phyloP scores from a whole-genome alignment of 37 sponge, comb jelly and placozoan species.

The Theonella swinhoei region DNA sequence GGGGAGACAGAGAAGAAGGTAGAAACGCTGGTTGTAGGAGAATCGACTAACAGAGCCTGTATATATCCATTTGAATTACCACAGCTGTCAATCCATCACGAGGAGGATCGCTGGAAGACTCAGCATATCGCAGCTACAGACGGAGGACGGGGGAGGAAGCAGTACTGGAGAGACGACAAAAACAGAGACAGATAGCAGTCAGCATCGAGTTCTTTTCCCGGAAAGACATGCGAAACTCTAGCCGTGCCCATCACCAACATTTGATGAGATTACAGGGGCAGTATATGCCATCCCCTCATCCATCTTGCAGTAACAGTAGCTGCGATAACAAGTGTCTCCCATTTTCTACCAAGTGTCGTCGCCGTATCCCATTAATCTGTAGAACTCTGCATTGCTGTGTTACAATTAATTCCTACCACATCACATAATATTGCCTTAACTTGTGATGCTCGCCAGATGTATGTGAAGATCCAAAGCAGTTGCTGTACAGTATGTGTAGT shows the following conservation, averaged over 20 bases:
- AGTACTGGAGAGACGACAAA: constrained; percentile 42
- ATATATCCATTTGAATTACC: too few species aligned
- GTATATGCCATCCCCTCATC: background rate
- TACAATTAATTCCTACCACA: background rate
- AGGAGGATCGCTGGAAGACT: constrained; percentile 26
- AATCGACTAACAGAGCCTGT: too few species aligned
- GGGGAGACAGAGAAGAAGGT: constrained; percentile 38
- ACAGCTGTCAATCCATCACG: constrained; percentile 28
- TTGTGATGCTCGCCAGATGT: constrained; percentile 30
- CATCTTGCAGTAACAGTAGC: constrained; percentile 8
- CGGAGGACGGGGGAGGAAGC: constrained; percentile 59
- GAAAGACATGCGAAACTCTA: background rate
- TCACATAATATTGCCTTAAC: background rate
- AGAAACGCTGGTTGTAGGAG: background rate
- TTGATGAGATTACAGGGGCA: constrained; percentile 42
- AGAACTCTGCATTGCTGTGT: too few species aligned
- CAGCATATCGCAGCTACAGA: constrained; percentile 48
- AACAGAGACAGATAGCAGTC: constrained; percentile 39
- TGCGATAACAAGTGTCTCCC: constrained; percentile 45
- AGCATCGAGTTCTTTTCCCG: constrained; percentile 36
- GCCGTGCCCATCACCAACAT: constrained; percentile 54
- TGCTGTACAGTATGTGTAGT: constrained; percentile 53
- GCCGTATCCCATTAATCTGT: constrained; percentile 47
- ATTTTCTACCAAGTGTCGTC: constrained; percentile 36
- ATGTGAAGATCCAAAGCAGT: constrained; percentile 57